Evolutionary conservation across 2,888 invertebrate species (phyloP).

Genomic region (Agonopterix subpropinquella): DNA sequence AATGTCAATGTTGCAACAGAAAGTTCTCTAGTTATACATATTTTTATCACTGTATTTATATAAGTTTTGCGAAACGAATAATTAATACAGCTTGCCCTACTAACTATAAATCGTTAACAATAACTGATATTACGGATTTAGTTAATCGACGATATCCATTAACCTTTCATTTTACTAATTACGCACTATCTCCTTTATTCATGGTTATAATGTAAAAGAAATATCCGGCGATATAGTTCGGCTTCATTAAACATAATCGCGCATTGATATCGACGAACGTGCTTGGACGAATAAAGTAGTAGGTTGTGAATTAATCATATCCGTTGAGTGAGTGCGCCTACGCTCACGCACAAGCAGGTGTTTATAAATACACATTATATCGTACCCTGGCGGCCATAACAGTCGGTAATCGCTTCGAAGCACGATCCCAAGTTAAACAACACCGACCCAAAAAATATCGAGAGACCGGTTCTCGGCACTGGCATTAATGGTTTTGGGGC

Average conservation of each 20-base stretch:
- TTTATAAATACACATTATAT: constrained; percentile 50
- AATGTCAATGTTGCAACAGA: constrained; percentile 39
- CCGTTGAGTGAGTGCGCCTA: constrained; percentile 34
- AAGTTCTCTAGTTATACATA: constrained; percentile 20
- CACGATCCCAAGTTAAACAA: constrained; percentile 50
- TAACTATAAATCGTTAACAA: constrained; percentile 17
- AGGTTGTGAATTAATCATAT: constrained; percentile 50
- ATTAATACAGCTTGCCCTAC: constrained; percentile 2
- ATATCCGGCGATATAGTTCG: constrained; percentile 16
- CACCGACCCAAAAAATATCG: constrained; percentile 44
- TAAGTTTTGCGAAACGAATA: background rate
- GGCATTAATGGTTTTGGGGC: constrained; percentile 49
- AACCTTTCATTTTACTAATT: constrained; percentile 7
- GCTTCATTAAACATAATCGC: constrained; percentile 22
- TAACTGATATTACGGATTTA: constrained; percentile 12
- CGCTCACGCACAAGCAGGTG: constrained; percentile 50
- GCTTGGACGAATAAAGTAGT: constrained; percentile 43
- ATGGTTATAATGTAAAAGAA: constrained; percentile 18
- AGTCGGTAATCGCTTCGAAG: constrained; percentile 46
- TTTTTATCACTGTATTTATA: constrained; percentile 10
- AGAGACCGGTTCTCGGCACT: constrained; percentile 47
- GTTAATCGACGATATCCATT: constrained; percentile 14
- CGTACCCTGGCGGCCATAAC: constrained; percentile 45
- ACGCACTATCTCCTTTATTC: constrained; percentile 12
- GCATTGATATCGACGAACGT: constrained; percentile 27